phyloP scores from a whole-genome alignment of 1,140 invertebrate genomes.

The Polypedilum vanderplanki region DNA sequence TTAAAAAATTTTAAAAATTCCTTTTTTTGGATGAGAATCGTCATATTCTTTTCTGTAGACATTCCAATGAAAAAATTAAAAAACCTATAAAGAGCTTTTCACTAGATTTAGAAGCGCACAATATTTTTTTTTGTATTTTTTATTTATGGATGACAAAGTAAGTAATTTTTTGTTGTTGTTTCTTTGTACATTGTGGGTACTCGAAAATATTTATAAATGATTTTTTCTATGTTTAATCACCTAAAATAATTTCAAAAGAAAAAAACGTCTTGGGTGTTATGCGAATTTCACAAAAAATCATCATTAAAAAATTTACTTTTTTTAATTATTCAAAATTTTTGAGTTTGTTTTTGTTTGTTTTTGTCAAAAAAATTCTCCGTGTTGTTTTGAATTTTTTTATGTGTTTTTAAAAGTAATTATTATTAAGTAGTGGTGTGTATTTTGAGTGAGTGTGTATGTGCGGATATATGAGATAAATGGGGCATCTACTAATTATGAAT shows the following conservation, averaged over 20 bases:
- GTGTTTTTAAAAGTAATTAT: no score
- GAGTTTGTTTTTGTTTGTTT: no score
- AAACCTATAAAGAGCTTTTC: not conserved
- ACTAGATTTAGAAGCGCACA: not conserved
- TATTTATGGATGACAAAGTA: not conserved
- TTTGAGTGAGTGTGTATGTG: no score
- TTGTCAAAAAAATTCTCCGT: no score
- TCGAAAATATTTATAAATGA: slow-evolving; percentile 18
- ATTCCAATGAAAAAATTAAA: slow-evolving; percentile 4
- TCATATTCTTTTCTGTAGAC: not conserved
- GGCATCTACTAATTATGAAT: no score
- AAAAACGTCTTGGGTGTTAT: not conserved
- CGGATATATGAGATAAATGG: no score
- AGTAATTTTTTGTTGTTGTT: not conserved
- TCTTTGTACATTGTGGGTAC: slow-evolving; percentile 28
- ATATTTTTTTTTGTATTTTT: not conserved
- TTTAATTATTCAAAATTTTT: not conserved
- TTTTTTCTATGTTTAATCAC: not conserved
- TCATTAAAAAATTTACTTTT: slow-evolving; percentile 29
- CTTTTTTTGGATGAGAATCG: no score
- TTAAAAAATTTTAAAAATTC: no score
- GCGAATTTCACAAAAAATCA: slow-evolving; percentile 21
- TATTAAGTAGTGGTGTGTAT: no score
- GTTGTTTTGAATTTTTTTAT: no score
- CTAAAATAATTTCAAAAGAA: not conserved